Evolutionary conservation across 2,888 invertebrate species (phyloP).

Genomic region (Clitarchus hookeri): DNA sequence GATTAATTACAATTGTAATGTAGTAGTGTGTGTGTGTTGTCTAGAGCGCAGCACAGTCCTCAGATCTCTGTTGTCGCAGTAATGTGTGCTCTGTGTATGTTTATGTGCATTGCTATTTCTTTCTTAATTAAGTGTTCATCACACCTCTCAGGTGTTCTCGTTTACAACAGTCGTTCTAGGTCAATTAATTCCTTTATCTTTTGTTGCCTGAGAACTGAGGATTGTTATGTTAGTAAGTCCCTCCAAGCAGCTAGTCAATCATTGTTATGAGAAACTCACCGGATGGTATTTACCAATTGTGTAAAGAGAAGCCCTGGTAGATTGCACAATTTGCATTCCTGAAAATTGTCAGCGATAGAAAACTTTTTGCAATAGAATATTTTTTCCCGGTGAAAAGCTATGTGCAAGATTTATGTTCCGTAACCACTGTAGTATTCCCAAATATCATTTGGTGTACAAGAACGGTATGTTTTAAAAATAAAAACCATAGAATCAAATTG

Average conservation of each 20-base stretch:
- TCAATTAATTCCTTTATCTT: neutral
- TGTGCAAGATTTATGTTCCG: no score
- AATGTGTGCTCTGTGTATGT: neutral
- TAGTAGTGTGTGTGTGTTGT: no score
- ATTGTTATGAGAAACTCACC: neutral
- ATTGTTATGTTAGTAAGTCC: neutral
- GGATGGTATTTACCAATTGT: neutral
- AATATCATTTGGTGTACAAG: no score
- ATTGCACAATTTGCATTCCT: no score
- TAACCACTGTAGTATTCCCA: no score
- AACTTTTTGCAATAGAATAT: no score
- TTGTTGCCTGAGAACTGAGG: neutral
- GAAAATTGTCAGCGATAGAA: no score
- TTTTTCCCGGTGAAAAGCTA: no score
- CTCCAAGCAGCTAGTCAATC: conserved; percentile 2
- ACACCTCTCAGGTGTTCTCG: neutral
- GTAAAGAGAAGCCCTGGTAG: no score
- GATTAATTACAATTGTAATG: neutral
- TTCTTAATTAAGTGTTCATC: neutral
- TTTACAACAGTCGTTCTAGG: neutral
- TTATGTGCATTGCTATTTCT: neutral
- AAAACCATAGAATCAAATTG: no score
- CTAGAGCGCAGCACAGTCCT: neutral
- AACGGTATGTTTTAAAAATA: no score
- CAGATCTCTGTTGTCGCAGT: neutral